Evolutionary conservation across 2,113 vertebrate species (phyloP), one percentile per base, ranked within the genome.

Genomic region (Notothenia rossii): DNA sequence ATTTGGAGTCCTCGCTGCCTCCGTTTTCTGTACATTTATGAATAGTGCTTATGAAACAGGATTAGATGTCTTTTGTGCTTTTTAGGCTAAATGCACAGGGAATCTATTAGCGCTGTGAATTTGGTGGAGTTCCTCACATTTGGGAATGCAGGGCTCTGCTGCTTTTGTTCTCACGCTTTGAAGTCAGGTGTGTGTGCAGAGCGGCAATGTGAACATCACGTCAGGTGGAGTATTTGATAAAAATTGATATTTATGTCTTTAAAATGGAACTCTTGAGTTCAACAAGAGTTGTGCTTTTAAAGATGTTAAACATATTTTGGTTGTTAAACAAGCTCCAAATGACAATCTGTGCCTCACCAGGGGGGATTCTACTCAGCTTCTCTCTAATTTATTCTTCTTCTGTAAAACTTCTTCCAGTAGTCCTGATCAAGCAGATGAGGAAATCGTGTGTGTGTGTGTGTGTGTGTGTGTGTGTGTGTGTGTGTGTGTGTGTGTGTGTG

Each of bases 391-490:
- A 29, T 62, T 53, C 61, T 62, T 77, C 33, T 70, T 1, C 33
- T 75, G 10, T 58, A 77, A 43, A 36, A 15, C 15, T 43, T 60
- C 45, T 46, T n/a, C 11, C 48, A 80, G 72, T 72, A 66, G 51
- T 73, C 71, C 76, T 72, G 53, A 75, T 86, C 69, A 81, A 79
- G 77, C 76, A 82, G 82, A 89, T 87, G 79, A 85, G 73, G 68
- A 69, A 77, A 83, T 84, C 50, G 40, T 58, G 49, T 67, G 78
- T 69, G 48, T 45, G 15, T 67, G n/a, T 60, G 60, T 48, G 75
- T 65, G 60, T 73, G 40, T 58, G 49, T 61, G 78, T 69, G 48
- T 45, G 15, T 67, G n/a, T 60, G 60, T 48, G 75, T 20, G 60
- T 73, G 40, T 51, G 40, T 61, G 70, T 62, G 36, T 29, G 15